Base-by-base conservation (phyloP, 2,888 invertebrate genomes). In the Apamea anceps region DNA sequence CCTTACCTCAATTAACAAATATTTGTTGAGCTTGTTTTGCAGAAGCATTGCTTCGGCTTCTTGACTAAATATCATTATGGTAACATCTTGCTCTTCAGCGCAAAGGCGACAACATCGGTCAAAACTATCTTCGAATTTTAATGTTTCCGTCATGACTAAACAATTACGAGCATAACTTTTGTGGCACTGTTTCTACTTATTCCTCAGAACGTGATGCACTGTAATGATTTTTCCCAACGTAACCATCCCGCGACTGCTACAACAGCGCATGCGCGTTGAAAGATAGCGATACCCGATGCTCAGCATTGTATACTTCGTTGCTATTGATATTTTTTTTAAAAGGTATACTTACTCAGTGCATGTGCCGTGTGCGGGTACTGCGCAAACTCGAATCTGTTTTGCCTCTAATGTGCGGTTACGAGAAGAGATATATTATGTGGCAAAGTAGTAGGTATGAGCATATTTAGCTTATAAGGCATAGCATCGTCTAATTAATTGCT, bases 21-120 rank as follows among this genome's bases (percentile, higher is more conserved):
- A 98, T 95, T 97, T 97, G 91, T 97, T 97, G 89, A 98, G 97
- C 95, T 98, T 98, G 85, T 97, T 97, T 92, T 97, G 97, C 81
- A 98, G 96, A 91, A 97, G 97, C 95, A 97, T 97, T 91, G 97
- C 97, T 93, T 97, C 97, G 81, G 98, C 98, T 95, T 98, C 98
- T 90, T 97, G 97, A 90, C 98, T 97, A 92, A 98, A 98, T 94
- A 98, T 97, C 96, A 97, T 97, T 88, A 98, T 95, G 77, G 97
- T 97, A 88, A 97, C 97, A 91, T 97, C 97, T 89, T 97, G 97
- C 91, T 97, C 97, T 88, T 97, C 96, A 84, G 97, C 97, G 95
- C 98, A 98, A 88, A 98, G 97, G 86, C 98, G 97, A 93, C 98
- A 98, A 92, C 97, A 95, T 86, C 96, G 93, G 85, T 96, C 96